Base-by-base conservation (phyloP, 2,888 invertebrate genomes). In the Dicranocentrus wangi region DNA sequence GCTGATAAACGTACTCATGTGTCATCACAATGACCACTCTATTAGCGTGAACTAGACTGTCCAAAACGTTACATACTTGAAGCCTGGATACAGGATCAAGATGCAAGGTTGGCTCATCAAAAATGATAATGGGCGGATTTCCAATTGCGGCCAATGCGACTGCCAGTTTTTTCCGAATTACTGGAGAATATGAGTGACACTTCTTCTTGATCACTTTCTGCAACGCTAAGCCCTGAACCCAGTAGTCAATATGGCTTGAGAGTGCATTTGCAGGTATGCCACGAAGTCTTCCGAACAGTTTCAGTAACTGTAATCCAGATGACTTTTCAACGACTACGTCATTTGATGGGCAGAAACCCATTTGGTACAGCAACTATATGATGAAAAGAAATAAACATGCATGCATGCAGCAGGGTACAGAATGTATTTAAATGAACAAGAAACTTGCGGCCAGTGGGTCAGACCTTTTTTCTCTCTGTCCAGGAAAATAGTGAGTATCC, bases 81-180 rank as follows among this genome's bases (percentile, higher is more conserved):
- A 28, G 0, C 27, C 58, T 61, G 1, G 73, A 73, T 10, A 51
- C n/a, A 5, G 82, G 82, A 25, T 82, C 75, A 1, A 82, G 53
- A 28, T 51, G 28, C 27, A 21, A 55, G 5, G 75, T 69, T 15
- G 82, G 82, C 3, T 79, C 65, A 10, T 82, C 82, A n/a, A 82
- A 55, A 39, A 82, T 71, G 1, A 82, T 13, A 1, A 82, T 69
- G 23, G 72, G 42, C 17, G 82, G 82, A 60, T 82, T 75, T 5
- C 82, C 82, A 42, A 82, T 82, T 1, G 21, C 47, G 2, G 77
- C 77, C 43, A 58, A 19, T 13, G 82, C 82, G 27, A 82, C 51
- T 10, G 65, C 51, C 23, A 82, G 28, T 27, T 78, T 79, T 42
- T 28, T 77, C 43, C 58, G 69, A 5, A 73, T 17, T 2, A 58